phyloP scores from a whole-genome alignment of 1,140 invertebrate species.

The Aphaenogaster ashmeadi region DNA sequence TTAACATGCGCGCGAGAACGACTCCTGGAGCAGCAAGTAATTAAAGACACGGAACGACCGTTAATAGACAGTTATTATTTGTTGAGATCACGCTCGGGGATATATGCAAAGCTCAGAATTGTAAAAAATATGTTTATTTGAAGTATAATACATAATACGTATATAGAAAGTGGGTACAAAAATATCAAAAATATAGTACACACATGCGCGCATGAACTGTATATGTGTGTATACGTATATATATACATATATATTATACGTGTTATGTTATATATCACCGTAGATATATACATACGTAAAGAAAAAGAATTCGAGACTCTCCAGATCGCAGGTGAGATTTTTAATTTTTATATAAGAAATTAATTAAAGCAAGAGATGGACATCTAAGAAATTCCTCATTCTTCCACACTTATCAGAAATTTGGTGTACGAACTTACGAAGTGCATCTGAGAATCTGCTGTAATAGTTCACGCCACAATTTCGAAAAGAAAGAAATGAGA shows the following conservation, averaged over 20 bases:
- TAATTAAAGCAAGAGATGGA: conserved; percentile 27
- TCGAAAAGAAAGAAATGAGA: neutral
- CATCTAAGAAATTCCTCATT: conserved; percentile 51
- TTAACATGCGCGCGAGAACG: neutral
- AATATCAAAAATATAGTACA: conserved; percentile 53
- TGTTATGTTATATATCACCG: conserved; percentile 51
- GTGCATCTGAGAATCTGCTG: neutral
- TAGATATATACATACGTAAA: conserved; percentile 48
- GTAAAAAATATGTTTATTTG: conserved; percentile 61
- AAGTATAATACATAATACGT: conserved; percentile 42
- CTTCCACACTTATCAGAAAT: conserved; percentile 18
- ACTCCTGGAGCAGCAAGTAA: neutral
- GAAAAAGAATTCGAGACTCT: conserved; percentile 38
- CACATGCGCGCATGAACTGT: conserved; percentile 23
- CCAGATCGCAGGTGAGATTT: neutral
- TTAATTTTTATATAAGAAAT: conserved; percentile 31
- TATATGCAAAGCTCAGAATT: conserved; percentile 49
- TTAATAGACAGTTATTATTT: neutral
- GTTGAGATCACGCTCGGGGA: conserved; percentile 1
- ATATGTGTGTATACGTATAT: conserved; percentile 10
- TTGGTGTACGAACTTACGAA: neutral
- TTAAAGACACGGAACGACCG: neutral
- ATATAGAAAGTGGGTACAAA: conserved; percentile 42
- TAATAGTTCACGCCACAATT: neutral
- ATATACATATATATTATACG: conserved; percentile 35